These are phyloP conservation scores for Psix sp. DNA, from an alignment of 1,140 invertebrate species.

Conservation along the genomic window DNA sequence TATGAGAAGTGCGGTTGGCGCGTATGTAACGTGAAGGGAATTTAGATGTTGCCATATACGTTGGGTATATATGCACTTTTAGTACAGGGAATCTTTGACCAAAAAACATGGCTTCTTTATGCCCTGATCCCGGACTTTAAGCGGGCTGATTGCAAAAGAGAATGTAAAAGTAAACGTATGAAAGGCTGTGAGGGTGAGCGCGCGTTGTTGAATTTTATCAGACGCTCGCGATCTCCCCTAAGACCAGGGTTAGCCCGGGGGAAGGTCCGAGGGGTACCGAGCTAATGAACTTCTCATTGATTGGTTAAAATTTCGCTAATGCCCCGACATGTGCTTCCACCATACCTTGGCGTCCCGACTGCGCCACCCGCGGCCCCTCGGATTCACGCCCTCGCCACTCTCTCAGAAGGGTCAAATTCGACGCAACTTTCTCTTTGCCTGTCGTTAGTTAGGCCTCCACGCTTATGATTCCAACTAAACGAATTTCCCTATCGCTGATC, in stretches of 20 bases:
- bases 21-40: not conserved
- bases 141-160: slow-evolving; percentile 52
- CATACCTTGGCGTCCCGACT: slow-evolving; percentile 59
- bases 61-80: too few species aligned
- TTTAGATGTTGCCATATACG: too few species aligned
- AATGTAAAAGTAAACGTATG: slow-evolving; percentile 53
- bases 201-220: slow-evolving; percentile 62
- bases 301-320: slow-evolving; percentile 77
- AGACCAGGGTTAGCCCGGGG: slow-evolving; percentile 47
- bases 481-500: slow-evolving; percentile 76
- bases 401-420: slow-evolving; percentile 72
- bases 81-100: slow-evolving; percentile 23
- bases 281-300: slow-evolving; percentile 77
- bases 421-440: slow-evolving; percentile 51
- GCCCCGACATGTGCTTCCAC: slow-evolving; percentile 72
- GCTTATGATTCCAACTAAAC: slow-evolving; percentile 75
- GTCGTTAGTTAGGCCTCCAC: slow-evolving; percentile 68
- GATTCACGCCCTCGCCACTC: slow-evolving; percentile 67
- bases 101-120: slow-evolving; percentile 45
- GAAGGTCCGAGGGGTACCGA: slow-evolving; percentile 51
- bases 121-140: slow-evolving; percentile 31
- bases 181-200: slow-evolving; percentile 54
- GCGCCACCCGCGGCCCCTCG: slow-evolving; percentile 41
- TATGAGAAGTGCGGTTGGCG: too few species aligned
- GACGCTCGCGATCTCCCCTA: slow-evolving; percentile 63